Evolutionary conservation across 92 coral and sea anemone species (phyloP).

Genomic region (Zoanthus gigantus): DNA sequence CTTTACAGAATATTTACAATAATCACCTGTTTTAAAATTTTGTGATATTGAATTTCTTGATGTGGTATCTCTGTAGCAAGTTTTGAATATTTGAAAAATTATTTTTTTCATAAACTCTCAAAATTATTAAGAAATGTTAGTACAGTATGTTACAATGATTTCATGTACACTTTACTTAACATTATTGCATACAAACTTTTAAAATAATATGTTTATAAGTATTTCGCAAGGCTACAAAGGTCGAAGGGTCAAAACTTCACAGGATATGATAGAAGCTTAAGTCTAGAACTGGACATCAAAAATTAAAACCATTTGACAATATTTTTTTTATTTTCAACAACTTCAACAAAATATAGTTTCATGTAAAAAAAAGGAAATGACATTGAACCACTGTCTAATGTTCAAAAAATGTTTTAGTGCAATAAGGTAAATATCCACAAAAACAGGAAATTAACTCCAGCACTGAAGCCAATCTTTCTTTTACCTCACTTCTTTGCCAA

Average conservation of each 20-base stretch:
- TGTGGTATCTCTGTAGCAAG: too few species aligned
- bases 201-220: background rate
- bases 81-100: background rate
- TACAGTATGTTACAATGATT: background rate
- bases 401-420: background rate
- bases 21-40: too few species aligned
- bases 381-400: background rate
- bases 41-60: too few species aligned
- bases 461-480: background rate
- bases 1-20: too few species aligned
- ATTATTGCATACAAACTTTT: background rate
- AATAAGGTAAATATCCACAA: background rate
- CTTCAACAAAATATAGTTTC: background rate
- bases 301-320: background rate
- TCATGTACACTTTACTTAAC: background rate
- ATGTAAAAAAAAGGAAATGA: background rate
- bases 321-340: background rate
- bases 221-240: slow-evolving; percentile 14
- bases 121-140: background rate
- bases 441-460: slow-evolving; percentile 22
- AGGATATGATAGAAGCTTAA: background rate
- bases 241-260: slow-evolving; percentile 30
- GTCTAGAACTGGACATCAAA: background rate
- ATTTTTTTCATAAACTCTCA: background rate
- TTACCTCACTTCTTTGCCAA: background rate